These are phyloP conservation scores for Spongia lamella DNA, from an alignment of 37 sponge, comb jelly and placozoan species.

Conservation along the genomic window DNA sequence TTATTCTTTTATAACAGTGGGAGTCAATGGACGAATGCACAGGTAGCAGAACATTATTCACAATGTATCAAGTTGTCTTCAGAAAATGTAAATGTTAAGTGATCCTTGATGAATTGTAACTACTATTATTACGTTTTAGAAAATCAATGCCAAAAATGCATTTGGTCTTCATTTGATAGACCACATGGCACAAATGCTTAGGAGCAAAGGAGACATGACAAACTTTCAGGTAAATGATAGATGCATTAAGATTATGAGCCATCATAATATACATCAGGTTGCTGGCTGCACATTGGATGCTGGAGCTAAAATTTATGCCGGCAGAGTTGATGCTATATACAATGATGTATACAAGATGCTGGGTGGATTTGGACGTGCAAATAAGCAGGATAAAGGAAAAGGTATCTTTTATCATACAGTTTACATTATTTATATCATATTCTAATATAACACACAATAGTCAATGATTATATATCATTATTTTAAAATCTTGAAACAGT, in stretches of 20 bases:
- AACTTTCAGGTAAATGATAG: constrained; percentile 81
- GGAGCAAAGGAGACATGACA: constrained; percentile 69
- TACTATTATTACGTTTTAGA: constrained; percentile 26
- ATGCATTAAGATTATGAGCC: too few species aligned
- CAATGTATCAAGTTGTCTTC: constrained; percentile 95
- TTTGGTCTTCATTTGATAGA: constrained; percentile 97
- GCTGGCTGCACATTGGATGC: constrained; percentile 97
- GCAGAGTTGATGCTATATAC: constrained; percentile 94
- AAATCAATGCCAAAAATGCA: constrained; percentile 98
- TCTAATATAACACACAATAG: too few species aligned
- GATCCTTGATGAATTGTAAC: neutral
- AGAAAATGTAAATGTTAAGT: constrained; percentile 82
- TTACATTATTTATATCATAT: too few species aligned
- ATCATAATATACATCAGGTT: constrained; percentile 57
- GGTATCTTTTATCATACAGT: too few species aligned
- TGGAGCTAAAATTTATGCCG: constrained; percentile 98
- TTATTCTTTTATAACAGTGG: neutral
- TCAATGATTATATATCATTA: too few species aligned
- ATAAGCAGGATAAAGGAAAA: constrained; percentile 15
- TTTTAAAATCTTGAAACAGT: too few species aligned
- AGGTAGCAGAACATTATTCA: constrained; percentile 90
- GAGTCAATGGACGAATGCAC: constrained; percentile 56
- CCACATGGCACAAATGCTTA: constrained; percentile 82
- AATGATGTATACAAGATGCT: constrained; percentile 88
- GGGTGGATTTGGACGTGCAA: constrained; percentile 68